Base-by-base conservation (phyloP, 2,888 invertebrate genomes). In the Ceratothoa steindachneri region DNA sequence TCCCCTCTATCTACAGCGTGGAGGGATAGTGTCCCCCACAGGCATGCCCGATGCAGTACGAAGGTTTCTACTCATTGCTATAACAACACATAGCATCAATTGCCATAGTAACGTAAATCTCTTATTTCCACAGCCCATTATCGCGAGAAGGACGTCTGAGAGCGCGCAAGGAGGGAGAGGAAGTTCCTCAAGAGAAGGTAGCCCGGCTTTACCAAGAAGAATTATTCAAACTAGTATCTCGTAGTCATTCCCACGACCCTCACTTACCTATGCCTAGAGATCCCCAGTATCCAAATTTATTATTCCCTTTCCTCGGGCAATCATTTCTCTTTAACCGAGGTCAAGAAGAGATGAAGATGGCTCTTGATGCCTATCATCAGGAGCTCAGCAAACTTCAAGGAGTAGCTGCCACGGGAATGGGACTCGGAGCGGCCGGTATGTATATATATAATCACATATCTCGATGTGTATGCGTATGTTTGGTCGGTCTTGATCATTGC, bases 121-220 rank as follows among this genome's bases (percentile, higher is more conserved):
- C n/a, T n/a, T n/a, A n/a, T n/a, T n/a, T n/a, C n/a, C n/a, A n/a
- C 71, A 77, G 77, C 64, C 77, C 77, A 1, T 53, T 77, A 1
- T 72, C 77, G 2, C 69, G 77, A n/a, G 77, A 75, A 19, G 28
- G 66, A 12, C 30, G 51, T 41, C 4, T 15, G n/a, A 24, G 64
- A n/a, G 3, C 12, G 15, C 24, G 69, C 55, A 68, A 71, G 24
- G 74, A 53, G 53, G 64, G 31, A 53, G 76, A 71, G 27, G 80
- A 80, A 41, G 68, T 73, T n/a, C 92, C 97, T 52, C 96, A 97
- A 84, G 97, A 98, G 84, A 95, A 96, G 85, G 94, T 97, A 82
- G 91, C 93, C 55, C 89, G 95, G 83, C 93, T 97, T 83, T 97
- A 97, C 84, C 95, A 97, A 83, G 95, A 96, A 83, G 96, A 97